Evolutionary conservation across 2,888 invertebrate genomes (phyloP), one percentile per base, ranked within the genome.

Genomic region (Alloplasta piceator): DNA sequence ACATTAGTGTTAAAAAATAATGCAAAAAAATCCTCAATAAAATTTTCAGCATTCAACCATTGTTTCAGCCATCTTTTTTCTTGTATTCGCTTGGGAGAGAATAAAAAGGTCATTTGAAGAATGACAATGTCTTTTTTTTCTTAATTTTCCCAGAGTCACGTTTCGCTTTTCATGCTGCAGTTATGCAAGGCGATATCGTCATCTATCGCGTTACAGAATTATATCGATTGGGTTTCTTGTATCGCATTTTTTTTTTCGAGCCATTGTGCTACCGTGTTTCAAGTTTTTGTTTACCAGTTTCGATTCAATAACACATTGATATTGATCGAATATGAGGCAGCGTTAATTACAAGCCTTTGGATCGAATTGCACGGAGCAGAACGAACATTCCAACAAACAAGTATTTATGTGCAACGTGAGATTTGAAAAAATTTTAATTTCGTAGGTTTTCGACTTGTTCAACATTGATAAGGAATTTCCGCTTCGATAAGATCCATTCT

Each of bases 111-210:
- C n/a, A n/a, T n/a, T n/a, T n/a, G n/a, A n/a, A n/a, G n/a, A n/a
- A n/a, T n/a, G n/a, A 68, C 43, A n/a, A 39, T 26, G 39, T 63
- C 41, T 55, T 63, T 52, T 9, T n/a, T 55, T 73, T 72, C 52
- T 16, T 16, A 41, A 43, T 55, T 36, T 5, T 41, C n/a, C 36
- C 26, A 26, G 26, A 38, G 52, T 61, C 9, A 14, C 14, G 41
- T 43, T 63, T 36, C 52, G 26, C 36, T 63, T 72, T 63, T 72
- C 48, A 43, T 61, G 39, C n/a, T n/a, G n/a, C 43, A 50, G n/a
- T n/a, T 12, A n/a, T 10, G 9, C 12, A 38, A 16, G 66, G 12
- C 48, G 63, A 63, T 48, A 38, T 48, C 38, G 43, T 38, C 46
- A 38, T 38, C 9, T 38, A 12, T 38, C 26, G 26, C 46, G 10